Conservation (phyloP, 2,113 vertebrate genomes). For the Irena cyanogastra region DNA sequence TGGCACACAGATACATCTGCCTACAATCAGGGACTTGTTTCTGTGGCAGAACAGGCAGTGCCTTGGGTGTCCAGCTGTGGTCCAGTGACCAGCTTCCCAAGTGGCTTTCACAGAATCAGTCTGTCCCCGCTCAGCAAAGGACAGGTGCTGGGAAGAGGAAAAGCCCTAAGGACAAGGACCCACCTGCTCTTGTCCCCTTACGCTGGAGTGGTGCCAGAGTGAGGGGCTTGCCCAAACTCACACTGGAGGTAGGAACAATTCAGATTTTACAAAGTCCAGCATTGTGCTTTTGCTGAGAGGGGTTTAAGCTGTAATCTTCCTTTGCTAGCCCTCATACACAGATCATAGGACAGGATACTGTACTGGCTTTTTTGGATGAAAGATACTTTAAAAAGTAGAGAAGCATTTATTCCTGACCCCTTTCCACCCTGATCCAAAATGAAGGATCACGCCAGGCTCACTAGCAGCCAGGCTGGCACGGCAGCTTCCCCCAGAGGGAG, state of each 20-base stretch:
- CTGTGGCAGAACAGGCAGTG: neutral
- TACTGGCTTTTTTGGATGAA: neutral
- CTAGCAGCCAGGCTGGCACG: neutral
- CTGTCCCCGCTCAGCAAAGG: neutral
- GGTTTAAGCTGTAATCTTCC: neutral
- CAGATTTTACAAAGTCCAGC: neutral
- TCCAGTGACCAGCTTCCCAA: neutral
- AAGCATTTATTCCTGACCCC: neutral
- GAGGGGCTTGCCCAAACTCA: neutral
- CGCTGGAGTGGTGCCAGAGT: fast-evolving
- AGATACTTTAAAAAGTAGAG: neutral
- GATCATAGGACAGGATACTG: neutral
- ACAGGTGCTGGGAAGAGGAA: neutral
- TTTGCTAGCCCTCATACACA: neutral
- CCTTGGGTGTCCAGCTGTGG: neutral
- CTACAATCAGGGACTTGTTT: fast-evolving
- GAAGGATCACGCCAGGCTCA: neutral
- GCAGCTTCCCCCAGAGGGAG: neutral
- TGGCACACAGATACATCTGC: neutral
- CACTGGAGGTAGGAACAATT: neutral
- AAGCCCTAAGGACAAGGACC: neutral
- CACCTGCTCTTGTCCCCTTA: neutral
- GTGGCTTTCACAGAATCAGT: neutral
- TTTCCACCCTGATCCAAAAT: neutral
- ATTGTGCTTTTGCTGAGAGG: neutral